Evolutionary conservation across 2,888 invertebrate species (phyloP).

Genomic region (Strigamia crassipes): DNA sequence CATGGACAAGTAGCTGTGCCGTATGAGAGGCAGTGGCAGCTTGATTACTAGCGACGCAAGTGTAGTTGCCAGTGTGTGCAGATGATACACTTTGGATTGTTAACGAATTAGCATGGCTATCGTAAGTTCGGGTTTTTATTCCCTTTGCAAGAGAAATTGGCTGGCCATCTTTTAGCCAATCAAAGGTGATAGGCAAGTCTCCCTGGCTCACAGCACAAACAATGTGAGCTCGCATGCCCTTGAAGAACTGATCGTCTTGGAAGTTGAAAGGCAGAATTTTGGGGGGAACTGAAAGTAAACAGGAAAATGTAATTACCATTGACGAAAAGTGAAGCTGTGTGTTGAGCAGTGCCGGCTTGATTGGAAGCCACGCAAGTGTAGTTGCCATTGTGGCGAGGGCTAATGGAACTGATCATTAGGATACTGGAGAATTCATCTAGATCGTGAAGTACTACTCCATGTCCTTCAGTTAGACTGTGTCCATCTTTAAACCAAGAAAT

Average conservation of each 20-base stretch:
- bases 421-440: conserved; percentile 48
- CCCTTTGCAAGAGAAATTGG: conserved; percentile 49
- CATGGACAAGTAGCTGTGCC: conserved; percentile 53
- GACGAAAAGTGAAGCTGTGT: conserved; percentile 30
- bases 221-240: conserved; percentile 51
- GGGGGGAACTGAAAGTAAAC: conserved; percentile 50
- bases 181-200: conserved; percentile 50
- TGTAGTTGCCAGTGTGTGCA: conserved; percentile 54
- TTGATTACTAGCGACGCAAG: conserved; percentile 54
- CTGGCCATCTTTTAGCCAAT: conserved; percentile 65
- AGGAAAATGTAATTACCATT: conserved; percentile 24
- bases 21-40: conserved; percentile 53
- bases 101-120: conserved; percentile 53
- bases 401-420: conserved; percentile 38
- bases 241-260: conserved; percentile 49
- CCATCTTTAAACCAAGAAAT: conserved; percentile 58
- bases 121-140: conserved; percentile 52
- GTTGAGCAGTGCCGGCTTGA: conserved; percentile 26
- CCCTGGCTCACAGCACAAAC: conserved; percentile 51
- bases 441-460: conserved; percentile 52
- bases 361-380: conserved; percentile 39
- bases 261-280: conserved; percentile 50
- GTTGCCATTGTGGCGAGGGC: conserved; percentile 39
- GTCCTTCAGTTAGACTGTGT: conserved; percentile 53
- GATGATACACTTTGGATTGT: conserved; percentile 53